phyloP scores from a whole-genome alignment of 1,140 invertebrate genomes.

The Lasaia peninsularis region DNA sequence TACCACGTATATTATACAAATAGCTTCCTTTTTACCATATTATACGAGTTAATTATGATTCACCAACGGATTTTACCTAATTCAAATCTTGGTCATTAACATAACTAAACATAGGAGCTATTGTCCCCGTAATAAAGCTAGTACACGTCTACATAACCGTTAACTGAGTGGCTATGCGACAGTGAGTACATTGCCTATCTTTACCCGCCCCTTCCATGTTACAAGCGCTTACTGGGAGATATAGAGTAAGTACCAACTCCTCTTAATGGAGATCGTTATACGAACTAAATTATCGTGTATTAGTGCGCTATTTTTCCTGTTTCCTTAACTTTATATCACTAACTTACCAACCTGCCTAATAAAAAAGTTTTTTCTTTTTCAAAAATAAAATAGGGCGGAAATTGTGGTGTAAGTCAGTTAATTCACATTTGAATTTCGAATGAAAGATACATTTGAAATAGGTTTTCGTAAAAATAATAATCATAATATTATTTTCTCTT shows the following conservation, averaged over 20 bases:
- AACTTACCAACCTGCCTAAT: not conserved
- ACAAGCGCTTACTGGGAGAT: conserved; percentile 13
- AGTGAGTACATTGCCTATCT: conserved; percentile 17
- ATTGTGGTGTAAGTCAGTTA: too few species aligned
- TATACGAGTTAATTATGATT: conserved; percentile 1
- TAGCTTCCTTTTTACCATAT: not conserved
- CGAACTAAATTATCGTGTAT: not conserved
- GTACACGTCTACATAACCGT: conserved; percentile 4
- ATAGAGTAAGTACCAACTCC: conserved; percentile 13
- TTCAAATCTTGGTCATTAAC: conserved; percentile 4
- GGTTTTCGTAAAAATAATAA: too few species aligned
- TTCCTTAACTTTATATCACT: not conserved
- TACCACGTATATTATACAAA: too few species aligned
- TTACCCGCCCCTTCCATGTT: conserved; percentile 21
- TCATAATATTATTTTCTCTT: too few species aligned
- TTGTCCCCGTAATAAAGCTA: conserved; percentile 8
- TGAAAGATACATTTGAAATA: too few species aligned
- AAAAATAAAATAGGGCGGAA: not conserved
- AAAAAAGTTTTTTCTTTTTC: not conserved
- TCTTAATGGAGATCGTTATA: conserved; percentile 13
- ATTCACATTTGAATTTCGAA: too few species aligned
- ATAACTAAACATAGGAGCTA: conserved; percentile 8
- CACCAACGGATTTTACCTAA: conserved; percentile 9
- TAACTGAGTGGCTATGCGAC: conserved; percentile 10
- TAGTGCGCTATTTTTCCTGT: not conserved